Base-by-base conservation (phyloP, 1,140 invertebrate species). In the fruit fly (Drosophila melanogaster) region DNA sequence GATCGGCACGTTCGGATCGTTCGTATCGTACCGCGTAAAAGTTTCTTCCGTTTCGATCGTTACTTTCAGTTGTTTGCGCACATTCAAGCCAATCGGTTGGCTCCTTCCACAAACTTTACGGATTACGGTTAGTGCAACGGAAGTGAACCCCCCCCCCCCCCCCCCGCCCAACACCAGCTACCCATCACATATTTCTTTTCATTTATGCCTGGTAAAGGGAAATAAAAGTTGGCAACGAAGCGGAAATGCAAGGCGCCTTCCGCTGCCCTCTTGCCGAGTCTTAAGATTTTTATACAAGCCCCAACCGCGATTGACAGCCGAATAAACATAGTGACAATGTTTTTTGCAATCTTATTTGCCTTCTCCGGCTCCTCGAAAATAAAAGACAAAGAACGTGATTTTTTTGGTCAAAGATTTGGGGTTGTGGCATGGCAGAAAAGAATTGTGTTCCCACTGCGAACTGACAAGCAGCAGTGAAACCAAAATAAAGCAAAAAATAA, bases 1-100 rank as follows among this genome's bases (percentile, higher is more conserved):
- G 30, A 51, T 67, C 64, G 64, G 64, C 61, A 53, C 54, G 43
- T 75, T 55, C 59, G 46, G 37, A 22, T 35, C 17, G 43, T 75
- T 55, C 59, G 53, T 30, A 22, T 40, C 17, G 26, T 46, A n/a
- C 37, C 35, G 58, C 60, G 77, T 60, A 84, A 79, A 80, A 84
- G 75, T 77, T 75, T 75, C 44, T 70, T 60, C 72, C 57, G 73
- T 30, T 69, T 79, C 71, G 84, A 83, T 79, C 79, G 84, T 89
- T 83, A 87, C 76, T 89, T 87, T 79, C 79, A 83, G 83, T 87
- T 89, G 84, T 73, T 65, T 66, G 84, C 84, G 75, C 65, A 87
- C 84, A 69, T 79, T 89, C 79, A 89, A 87, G 84, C 84, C 78
- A 83, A 79, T 83, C 84, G 84, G 83, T 89, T 87, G 84, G 46